phyloP scores from a whole-genome alignment of 2,113 vertebrate species.

The Lophotis ruficrista region DNA sequence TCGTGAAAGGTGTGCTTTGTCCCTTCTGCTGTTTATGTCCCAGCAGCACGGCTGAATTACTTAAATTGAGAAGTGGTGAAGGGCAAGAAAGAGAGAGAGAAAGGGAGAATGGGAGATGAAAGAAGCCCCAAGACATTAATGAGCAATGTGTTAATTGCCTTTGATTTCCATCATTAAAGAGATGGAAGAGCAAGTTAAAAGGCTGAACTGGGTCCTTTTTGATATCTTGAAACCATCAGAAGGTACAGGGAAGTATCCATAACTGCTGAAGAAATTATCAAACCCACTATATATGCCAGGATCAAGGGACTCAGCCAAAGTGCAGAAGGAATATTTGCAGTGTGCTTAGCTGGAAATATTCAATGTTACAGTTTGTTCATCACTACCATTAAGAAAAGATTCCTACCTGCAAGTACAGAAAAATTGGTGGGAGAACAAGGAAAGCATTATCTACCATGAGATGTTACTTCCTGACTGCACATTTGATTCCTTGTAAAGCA shows the following conservation, averaged over 20 bases:
- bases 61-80: conserved; percentile 1
- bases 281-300: neutral
- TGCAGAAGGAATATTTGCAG: neutral
- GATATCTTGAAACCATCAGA: neutral
- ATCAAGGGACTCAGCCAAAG: neutral
- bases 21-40: neutral
- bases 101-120: neutral
- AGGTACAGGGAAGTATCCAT: neutral
- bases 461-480: neutral
- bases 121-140: neutral
- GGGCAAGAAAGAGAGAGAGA: neutral
- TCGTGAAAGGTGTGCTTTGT: neutral
- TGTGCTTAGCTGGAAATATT: neutral
- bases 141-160: neutral
- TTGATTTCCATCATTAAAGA: neutral
- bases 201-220: neutral
- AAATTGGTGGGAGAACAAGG: neutral
- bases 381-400: neutral
- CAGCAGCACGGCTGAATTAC: neutral
- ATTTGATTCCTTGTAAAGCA: neutral
- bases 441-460: neutral
- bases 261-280: neutral
- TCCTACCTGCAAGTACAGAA: neutral
- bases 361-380: neutral
- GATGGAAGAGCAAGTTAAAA: neutral